phyloP scores from a whole-genome alignment of 2,113 vertebrate species.

The Corythornis vintsioides region DNA sequence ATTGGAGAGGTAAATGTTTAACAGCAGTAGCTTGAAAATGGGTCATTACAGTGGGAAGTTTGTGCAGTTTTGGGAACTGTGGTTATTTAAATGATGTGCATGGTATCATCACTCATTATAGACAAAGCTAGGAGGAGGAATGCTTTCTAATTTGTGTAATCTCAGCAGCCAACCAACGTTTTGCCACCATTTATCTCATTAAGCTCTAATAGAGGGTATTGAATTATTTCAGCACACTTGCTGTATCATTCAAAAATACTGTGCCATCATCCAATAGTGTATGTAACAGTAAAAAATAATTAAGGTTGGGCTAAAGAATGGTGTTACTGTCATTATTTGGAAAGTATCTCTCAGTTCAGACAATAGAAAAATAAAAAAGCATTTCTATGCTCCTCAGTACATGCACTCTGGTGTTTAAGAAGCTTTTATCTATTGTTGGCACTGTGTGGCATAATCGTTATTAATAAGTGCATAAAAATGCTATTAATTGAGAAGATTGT shows the following conservation, averaged over 20 bases:
- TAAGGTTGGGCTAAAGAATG: not conserved
- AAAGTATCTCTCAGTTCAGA: not conserved
- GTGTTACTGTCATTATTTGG: not conserved
- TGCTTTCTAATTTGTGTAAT: conserved; percentile 47
- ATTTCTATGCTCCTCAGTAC: not conserved
- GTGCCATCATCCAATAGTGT: not conserved
- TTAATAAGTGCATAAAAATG: not conserved
- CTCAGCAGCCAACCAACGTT: conserved; percentile 11
- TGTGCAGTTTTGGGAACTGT: not conserved
- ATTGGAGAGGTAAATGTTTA: not conserved
- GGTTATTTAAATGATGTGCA: conserved; percentile 35
- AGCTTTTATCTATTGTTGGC: not conserved
- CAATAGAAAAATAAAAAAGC: not conserved
- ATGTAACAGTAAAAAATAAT: not conserved
- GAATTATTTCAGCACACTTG: conserved; percentile 16
- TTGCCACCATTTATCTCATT: conserved; percentile 17
- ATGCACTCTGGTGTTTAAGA: not conserved
- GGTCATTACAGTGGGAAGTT: not conserved
- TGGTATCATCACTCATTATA: not conserved
- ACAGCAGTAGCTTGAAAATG: conserved; percentile 6
- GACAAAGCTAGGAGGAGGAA: conserved; percentile 16
- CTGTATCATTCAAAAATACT: conserved; percentile 18
- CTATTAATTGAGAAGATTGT: not conserved
- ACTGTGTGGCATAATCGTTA: not conserved
- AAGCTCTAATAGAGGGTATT: not conserved